Conservation (phyloP, 2,113 vertebrate genomes). For the Odontesthes bonariensis region DNA sequence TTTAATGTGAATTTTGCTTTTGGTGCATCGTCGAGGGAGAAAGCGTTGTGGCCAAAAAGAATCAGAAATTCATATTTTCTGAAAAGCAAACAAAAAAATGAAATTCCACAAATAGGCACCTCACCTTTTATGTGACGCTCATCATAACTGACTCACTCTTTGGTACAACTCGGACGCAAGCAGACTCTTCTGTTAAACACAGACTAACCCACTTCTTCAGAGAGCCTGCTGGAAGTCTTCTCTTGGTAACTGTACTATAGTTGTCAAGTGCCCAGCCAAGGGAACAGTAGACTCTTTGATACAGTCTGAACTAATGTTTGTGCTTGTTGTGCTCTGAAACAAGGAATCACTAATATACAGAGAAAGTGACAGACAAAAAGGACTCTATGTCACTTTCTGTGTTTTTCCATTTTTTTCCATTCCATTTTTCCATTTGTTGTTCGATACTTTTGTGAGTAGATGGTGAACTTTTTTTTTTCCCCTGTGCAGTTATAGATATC, state of each 20-base stretch:
- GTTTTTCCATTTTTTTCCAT: conserved; percentile 10
- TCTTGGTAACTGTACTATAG: conserved; percentile 44
- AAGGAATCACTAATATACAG: conserved; percentile 22
- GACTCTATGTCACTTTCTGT: conserved; percentile 27
- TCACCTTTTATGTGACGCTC: conserved; percentile 18
- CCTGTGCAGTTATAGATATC: conserved; percentile 14
- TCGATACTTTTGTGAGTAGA: conserved; percentile 21
- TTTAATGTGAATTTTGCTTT: conserved; percentile 42
- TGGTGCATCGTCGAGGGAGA: conserved; percentile 3
- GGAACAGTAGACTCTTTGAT: conserved; percentile 68
- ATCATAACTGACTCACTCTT: background rate
- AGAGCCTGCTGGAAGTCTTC: conserved; percentile 26
- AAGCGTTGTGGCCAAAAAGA: background rate
- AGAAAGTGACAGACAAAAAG: conserved; percentile 13
- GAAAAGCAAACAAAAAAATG: conserved; percentile 14
- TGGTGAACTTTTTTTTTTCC: conserved; percentile 11
- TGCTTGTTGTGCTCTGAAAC: conserved; percentile 37
- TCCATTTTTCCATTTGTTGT: conserved; percentile 1
- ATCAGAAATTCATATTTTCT: conserved; percentile 17
- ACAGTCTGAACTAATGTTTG: conserved; percentile 13
- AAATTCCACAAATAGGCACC: conserved; percentile 22
- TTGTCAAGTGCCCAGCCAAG: conserved; percentile 62
- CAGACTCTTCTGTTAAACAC: conserved; percentile 3
- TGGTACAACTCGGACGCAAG: conserved; percentile 10
- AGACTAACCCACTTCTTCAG: conserved; percentile 2